Evolutionary conservation across 1,140 invertebrate species (phyloP), one percentile per base, ranked within the genome.

Genomic region (Capitella teleta): DNA sequence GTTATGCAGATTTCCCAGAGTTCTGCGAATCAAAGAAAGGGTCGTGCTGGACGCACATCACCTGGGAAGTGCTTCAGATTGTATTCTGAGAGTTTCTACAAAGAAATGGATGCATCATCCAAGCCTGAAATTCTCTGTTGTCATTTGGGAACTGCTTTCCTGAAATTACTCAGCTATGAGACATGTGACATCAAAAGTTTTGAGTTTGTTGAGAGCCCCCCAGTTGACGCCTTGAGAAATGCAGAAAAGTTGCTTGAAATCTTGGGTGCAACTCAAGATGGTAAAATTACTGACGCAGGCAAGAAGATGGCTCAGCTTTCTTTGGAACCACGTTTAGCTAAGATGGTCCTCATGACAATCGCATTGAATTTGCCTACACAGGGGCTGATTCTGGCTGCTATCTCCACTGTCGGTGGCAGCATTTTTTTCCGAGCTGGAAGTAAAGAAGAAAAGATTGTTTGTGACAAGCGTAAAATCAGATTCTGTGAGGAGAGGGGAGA

Each of bases 1-100:
- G 79, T 98, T 0, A 80, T 79, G 1, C 94, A 87, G 81, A 84
- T 83, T 0, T 94, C 89, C 25, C 88, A 96, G 70, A 93, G 95
- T 0, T 85, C 87, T 3, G 93, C 92, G 18, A 16, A 50, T 5
- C 51, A 53, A 21, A 14, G 51, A 5, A 53, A 49, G 23, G 51
- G 51, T 12, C 77, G 95, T 60, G 90, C 93, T 42, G 95, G 92
- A 0, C 77, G 93, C 61, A 80, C 80, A 2, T 81, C 80, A 12
- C 80, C 88, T 6, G 94, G 94, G 1, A 60, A 57, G 40, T 69
- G 67, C 45, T 67, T 58, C 52, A 47, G 68, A 47, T 54, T 71
- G 5, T 71, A 64, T 48, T 57, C 52, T n/a, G 48, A 61, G 34
- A 19, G 19, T n/a, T 14, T 8, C 18, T 50, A 47, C 19, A 37